Conservation (phyloP, 2,888 invertebrate species). For the Nipponacmea schrenckii region DNA sequence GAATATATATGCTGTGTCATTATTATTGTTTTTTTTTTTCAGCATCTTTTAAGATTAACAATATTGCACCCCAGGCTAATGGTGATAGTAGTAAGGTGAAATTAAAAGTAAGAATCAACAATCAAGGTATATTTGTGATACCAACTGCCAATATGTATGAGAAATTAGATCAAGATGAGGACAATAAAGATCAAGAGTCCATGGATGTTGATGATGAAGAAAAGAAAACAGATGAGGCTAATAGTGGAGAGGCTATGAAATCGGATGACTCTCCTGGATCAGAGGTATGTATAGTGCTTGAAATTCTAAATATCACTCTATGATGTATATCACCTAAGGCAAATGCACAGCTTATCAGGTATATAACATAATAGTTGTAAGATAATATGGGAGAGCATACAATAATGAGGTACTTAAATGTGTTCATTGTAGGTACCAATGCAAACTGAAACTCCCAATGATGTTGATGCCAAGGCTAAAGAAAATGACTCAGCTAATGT, state of each 20-base stretch:
- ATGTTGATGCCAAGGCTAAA: neutral
- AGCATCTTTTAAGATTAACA: constrained; percentile 69
- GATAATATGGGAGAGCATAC: no score
- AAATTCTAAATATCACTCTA: no score
- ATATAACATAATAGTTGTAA: no score
- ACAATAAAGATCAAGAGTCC: constrained; percentile 27
- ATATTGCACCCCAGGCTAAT: constrained; percentile 83
- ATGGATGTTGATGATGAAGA: constrained; percentile 46
- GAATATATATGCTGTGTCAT: no score
- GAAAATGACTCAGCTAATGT: neutral
- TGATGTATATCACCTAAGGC: no score
- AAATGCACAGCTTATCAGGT: no score
- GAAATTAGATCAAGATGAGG: constrained; percentile 55
- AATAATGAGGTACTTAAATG: no score
- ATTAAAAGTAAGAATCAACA: constrained; percentile 92
- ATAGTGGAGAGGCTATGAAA: constrained; percentile 50
- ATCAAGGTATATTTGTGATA: constrained; percentile 90
- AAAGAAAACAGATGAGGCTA: constrained; percentile 33
- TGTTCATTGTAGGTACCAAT: neutral
- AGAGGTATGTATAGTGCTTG: neutral
- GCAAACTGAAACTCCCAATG: neutral
- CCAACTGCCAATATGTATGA: constrained; percentile 79
- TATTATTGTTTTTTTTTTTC: constrained; percentile 6
- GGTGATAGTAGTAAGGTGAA: constrained; percentile 96
- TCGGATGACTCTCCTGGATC: neutral